Evolutionary conservation across 2,888 invertebrate genomes (phyloP), one percentile per base, ranked within the genome.

Genomic region (Noctua comes): DNA sequence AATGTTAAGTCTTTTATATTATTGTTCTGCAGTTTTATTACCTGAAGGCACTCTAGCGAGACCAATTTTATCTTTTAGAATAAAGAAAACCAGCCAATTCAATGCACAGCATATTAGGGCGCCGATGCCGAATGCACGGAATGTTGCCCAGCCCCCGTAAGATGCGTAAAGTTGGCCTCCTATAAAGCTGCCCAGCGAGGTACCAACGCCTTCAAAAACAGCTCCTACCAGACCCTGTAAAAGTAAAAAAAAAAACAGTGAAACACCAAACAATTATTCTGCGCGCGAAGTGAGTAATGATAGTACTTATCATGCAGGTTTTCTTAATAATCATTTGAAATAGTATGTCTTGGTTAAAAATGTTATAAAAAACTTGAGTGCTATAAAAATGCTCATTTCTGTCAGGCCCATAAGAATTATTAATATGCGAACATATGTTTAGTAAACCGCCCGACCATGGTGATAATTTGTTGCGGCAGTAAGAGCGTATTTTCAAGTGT

Each of bases 131-230:
- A 98, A 98, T 86, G 97, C 97, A 79, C 97, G 97, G 93, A 98
- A 98, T 0, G 98, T 98, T 68, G 95, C 92, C 77, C 97, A 97
- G 13, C 98, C 98, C 0, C 98, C 98, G 76, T 97, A 97, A 0
- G 92, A 90, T n/a, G 97, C 95, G 90, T 98, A 98, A 57, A 98
- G 92, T 11, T 97, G 92, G 1, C 99, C 99, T n/a, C 98, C 98
- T 73, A 98, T 94, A 21, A 98, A 97, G 91, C 98, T 98, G 59
- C 99, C 99, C 21, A 98, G 92, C 0, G 98, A 98, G 0, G 98
- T 98, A 27, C 99, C 99, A 24, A 99, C 96, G 27, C 99, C 99
- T 96, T 99, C 99, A 92, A 99, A 99, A 69, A 98, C 97, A 6
- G 98, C 98, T 24, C 99, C 98, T 51, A 99, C 98, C 65, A 99